These are phyloP conservation scores for Beaufortia kweichowensis DNA, from an alignment of 2,113 vertebrate species.

Conservation along the genomic window DNA sequence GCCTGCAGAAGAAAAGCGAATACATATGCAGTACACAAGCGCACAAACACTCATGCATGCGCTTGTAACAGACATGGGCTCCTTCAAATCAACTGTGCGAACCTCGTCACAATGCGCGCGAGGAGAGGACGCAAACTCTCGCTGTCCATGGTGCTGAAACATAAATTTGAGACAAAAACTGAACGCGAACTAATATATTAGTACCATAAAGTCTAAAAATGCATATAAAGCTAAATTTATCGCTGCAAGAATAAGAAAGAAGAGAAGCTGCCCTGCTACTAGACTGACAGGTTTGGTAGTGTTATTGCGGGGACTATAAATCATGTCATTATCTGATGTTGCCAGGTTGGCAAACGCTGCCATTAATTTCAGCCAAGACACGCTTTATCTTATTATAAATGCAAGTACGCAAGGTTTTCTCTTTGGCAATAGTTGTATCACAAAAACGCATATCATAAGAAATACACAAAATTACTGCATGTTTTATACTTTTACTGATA, in stretches of 20 bases:
- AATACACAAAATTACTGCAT: neutral
- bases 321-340: neutral
- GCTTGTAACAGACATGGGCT: neutral
- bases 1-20: conserved; percentile 38
- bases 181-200: too few species aligned
- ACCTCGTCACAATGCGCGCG: neutral
- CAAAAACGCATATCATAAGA: neutral
- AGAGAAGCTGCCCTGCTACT: neutral
- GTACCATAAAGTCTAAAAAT: neutral
- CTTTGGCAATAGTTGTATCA: neutral
- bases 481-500: neutral
- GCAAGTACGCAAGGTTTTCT: neutral
- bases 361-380: neutral
- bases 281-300: neutral
- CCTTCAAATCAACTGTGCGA: neutral
- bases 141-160: conserved; percentile 62
- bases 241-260: neutral
- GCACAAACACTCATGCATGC: neutral
- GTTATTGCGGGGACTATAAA: conserved; percentile 9
- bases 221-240: neutral
- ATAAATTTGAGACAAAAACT: too few species aligned
- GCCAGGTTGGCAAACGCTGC: neutral
- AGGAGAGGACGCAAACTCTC: neutral
- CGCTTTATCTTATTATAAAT: neutral
- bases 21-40: conserved; percentile 15